Percentiles rank a stretch among this genome's conserved stretches.
Evolutionary conservation across 1,140 invertebrate species (phyloP).

Genomic region (Zaprionus tsacasi): DNA sequence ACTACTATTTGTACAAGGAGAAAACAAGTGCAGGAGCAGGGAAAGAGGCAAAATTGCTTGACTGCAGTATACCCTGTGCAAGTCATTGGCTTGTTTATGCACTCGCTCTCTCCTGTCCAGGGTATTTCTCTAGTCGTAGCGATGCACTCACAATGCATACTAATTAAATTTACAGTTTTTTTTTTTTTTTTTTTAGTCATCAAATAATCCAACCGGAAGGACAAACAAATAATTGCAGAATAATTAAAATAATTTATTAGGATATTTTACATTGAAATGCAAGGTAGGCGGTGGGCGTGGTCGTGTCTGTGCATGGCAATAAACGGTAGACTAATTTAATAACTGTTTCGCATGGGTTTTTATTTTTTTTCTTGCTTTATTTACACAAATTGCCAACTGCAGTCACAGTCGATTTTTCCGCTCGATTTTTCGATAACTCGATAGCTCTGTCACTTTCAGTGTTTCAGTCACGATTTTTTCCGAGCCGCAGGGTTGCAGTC

Average conservation of each 20-base stretch:
- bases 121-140: not conserved
- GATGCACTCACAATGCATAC: not conserved
- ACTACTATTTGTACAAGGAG: conserved; percentile 6
- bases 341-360: not conserved
- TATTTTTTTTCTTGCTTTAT: not conserved
- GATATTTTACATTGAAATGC: not conserved
- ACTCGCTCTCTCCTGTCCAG: not conserved
- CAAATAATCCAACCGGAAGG: conserved; percentile 17
- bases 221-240: conserved; percentile 30
- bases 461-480: too few species aligned
- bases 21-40: not conserved
- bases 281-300: not conserved
- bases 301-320: not conserved
- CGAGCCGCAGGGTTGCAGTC: not conserved
- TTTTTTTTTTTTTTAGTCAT: not conserved
- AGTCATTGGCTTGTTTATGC: too few species aligned
- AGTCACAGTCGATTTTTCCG: not conserved
- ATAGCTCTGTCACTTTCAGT: too few species aligned
- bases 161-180: not conserved
- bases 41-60: not conserved
- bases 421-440: not conserved
- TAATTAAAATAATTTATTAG: conserved; percentile 39
- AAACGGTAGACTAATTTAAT: conserved; percentile 11
- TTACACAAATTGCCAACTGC: not conserved
- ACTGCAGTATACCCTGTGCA: not conserved